Evolutionary conservation across 2,888 invertebrate genomes (phyloP).

Genomic region (Drosophila gaucha): DNA sequence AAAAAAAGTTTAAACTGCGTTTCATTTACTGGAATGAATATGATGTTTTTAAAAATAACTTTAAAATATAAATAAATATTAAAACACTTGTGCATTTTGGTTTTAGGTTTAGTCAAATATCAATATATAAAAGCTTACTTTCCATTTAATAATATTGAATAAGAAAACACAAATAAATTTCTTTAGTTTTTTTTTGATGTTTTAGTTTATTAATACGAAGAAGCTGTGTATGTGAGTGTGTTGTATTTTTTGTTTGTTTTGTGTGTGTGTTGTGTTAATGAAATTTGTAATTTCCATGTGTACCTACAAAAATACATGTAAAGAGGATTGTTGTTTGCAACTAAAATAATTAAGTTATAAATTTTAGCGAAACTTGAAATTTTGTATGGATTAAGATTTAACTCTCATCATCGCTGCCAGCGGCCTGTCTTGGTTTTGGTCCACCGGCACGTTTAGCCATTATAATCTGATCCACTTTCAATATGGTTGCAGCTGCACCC

Average conservation of each 20-base stretch:
- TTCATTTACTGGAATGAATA: constrained; percentile 29
- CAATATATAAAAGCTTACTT: neutral
- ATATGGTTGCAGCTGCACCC: constrained; percentile 95
- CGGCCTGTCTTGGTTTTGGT: constrained; percentile 91
- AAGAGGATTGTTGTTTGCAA: constrained; percentile 32
- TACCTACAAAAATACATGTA: constrained; percentile 48
- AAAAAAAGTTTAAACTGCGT: constrained; percentile 29
- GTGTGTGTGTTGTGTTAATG: constrained; percentile 57
- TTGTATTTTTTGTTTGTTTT: constrained; percentile 26
- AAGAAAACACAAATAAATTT: neutral
- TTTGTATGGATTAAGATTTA: constrained; percentile 76
- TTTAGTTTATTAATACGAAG: constrained; percentile 78
- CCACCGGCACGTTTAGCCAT: constrained; percentile 99
- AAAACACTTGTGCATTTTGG: too few species aligned
- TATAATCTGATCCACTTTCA: constrained; percentile 98
- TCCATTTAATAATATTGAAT: too few species aligned
- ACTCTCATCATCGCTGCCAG: constrained; percentile 90
- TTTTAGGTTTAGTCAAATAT: neutral
- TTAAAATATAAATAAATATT: neutral
- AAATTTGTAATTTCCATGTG: constrained; percentile 72
- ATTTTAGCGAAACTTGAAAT: constrained; percentile 25
- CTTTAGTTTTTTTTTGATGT: constrained; percentile 41
- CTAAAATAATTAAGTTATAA: constrained; percentile 45
- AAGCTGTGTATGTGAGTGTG: constrained; percentile 61
- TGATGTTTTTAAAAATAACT: neutral